Evolutionary conservation across 2,797 vertebrate species (phyloP), one percentile per base, ranked within the genome.

Genomic region (Novumbra hubbsi): DNA sequence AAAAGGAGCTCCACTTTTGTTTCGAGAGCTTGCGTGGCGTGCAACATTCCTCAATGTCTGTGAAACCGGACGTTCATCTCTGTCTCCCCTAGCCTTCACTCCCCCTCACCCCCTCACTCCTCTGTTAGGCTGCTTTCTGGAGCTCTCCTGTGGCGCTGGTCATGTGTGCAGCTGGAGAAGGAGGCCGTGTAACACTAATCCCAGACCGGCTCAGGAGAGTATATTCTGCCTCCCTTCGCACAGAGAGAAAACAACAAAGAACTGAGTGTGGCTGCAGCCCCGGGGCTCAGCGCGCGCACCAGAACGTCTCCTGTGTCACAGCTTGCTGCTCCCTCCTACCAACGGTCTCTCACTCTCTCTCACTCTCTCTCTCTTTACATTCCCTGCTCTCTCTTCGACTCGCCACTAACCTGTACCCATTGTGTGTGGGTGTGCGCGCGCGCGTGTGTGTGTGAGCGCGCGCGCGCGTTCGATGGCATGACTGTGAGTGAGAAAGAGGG

Each of bases 241-340:
- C 88, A 91, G 85, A 70, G 86, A 70, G 87, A 91, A 89, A 89
- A 93, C 92, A 93, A 94, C 93, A 94, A 94, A 94, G 92, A 90
- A 90, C 86, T 75, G 91, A 93, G 93, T 92, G 91, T 93, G 92
- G 89, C 90, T 91, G 86, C 88, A 91, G 92, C 91, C 93, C 85
- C 84, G 78, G 92, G 92, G 89, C 88, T 90, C 91, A 91, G 87
- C 79, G 88, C 90, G 89, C 91, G 90, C 90, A 91, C 88, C 88
- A 90, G 81, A 90, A 91, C 89, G 88, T 90, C 91, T 93, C 91
- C 90, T 88, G 90, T 92, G 91, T 92, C 91, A 92, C 91, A 88
- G 90, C 87, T 92, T 90, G 86, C 90, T 88, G 89, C 88, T 88
- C 78, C 83, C 82, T 89, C 86, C 87, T 87, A 87, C 89, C 89